Evolutionary conservation across 1,140 invertebrate species (phyloP), one percentile per base, ranked within the genome.

Genomic region (Brachionus koreanus): DNA sequence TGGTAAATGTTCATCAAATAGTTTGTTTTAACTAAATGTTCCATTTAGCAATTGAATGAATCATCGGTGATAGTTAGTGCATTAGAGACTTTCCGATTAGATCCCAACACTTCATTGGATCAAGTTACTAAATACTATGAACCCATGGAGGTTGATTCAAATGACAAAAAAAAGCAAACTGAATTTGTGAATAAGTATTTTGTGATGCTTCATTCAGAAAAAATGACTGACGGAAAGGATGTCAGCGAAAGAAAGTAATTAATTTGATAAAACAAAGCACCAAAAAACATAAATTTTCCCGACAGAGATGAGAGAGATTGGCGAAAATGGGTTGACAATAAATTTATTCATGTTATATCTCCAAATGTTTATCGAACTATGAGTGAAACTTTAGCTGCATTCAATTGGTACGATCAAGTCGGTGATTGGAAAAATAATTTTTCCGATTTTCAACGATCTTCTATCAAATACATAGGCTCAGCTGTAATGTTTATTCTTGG

Each of bases 401-500:
- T 98, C 86, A 91, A 92, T 83, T 95, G 94, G 92, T 98, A 97
- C 88, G 94, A 94, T 10, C 87, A 93, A 84, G 91, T 91, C 85
- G 87, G 84, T 84, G 52, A 83, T 13, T 83, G 83, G 83, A 92
- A 94, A 74, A 91, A 93, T 77, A 91, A 93, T 84, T 98, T 99
- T 87, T 92, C 93, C 0, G 85, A 89, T 2, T 94, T 93, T 92
- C 95, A 98, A 88, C 90, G 93, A 85, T 88, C 91, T 25, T 85
- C 97, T 33, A 94, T 98, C 86, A 92, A 98, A n/a, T 96, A 98
- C 87, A 91, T 95, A 1, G 97, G 97, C 35, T 94, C 97, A 0
- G 88, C 90, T 23, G 95, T 93, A 1, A 99, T 99, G 97, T 98
- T 92, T 91, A 86, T 95, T 0, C 93, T 99, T 84, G 92, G 94